phyloP scores from a whole-genome alignment of 2,888 invertebrate genomes.

The Acrobasis suavella region DNA sequence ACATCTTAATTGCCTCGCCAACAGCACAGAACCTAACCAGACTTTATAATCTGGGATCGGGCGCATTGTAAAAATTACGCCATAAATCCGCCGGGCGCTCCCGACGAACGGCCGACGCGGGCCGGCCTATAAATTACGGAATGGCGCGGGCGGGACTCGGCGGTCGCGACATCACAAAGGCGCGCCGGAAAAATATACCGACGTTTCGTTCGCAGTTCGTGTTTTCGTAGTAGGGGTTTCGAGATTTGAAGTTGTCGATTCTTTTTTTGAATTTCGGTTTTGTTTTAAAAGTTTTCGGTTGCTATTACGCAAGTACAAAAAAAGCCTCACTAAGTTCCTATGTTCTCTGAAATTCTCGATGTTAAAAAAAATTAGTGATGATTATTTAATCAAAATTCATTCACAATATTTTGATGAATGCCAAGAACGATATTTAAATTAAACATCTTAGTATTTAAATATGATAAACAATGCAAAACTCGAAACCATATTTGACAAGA shows the following conservation, averaged over 20 bases:
- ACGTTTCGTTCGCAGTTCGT: constrained; percentile 23
- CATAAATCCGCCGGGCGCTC: constrained; percentile 69
- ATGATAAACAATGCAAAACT: too few species aligned
- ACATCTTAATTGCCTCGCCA: constrained; percentile 10
- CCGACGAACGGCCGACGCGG: constrained; percentile 51
- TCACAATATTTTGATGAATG: too few species aligned
- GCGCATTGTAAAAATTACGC: constrained; percentile 74
- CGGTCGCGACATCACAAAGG: constrained; percentile 69
- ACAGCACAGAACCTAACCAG: constrained; percentile 32
- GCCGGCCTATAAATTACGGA: constrained; percentile 50
- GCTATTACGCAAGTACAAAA: neutral
- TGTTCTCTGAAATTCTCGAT: too few species aligned
- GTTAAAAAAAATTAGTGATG: too few species aligned
- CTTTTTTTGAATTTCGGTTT: neutral
- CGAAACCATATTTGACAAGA: too few species aligned
- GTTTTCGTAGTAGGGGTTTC: constrained; percentile 3
- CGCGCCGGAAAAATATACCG: constrained; percentile 63
- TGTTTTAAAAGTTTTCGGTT: neutral
- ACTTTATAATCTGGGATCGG: constrained; percentile 51
- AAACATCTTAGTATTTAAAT: too few species aligned
- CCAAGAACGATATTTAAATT: too few species aligned
- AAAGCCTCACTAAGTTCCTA: too few species aligned
- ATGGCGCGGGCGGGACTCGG: constrained; percentile 45
- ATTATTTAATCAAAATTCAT: too few species aligned
- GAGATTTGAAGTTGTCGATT: neutral